Evolutionary conservation across 2,888 invertebrate species (phyloP), one percentile per base, ranked within the genome.

Genomic region (Carcina quercana): DNA sequence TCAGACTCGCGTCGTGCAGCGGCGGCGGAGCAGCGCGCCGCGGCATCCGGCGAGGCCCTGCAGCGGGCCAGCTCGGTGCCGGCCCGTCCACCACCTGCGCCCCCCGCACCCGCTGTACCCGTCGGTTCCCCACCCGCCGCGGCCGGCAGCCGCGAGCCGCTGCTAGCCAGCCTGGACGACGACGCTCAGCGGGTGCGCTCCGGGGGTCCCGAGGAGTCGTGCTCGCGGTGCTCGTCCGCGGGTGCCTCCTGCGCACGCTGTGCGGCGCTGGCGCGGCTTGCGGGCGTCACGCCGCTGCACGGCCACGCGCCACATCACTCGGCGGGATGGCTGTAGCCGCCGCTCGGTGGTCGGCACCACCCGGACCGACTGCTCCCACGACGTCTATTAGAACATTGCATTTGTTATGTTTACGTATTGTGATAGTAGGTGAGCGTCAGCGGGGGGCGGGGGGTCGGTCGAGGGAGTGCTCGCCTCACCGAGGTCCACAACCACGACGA

Each of bases 201-300:
- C 17, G 17, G 27, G 11, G 27, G 25, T 12, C 17, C 17, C 11
- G 27, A 10, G 27, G 25, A 10, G 15, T 11, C 43, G 45, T 34
- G 28, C 19, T 37, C 10, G 37, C 34, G 20, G 32, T 15, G 11
- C 12, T 5, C 25, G 25, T 14, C 15, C n/a, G 14, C 25, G 41
- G 43, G 38, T 38, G 29, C 28, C 13, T 43, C 32, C 26, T 72
- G 75, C 70, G 87, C 87, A 37, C 87, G 89, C 43, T 86, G 87
- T 54, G 85, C 85, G 49, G 85, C 86, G 54, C 71, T 88, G 52
- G 88, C 89, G 45, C 87, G 89, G 61, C 80, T 91, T 52, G 88
- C 91, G 10, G 91, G 91, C 43, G 89, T 92, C 42, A 91, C 91
- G 60, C 91, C 91, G 47, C 85, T 91, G 52, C 89, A 89, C 69